Base-by-base conservation (phyloP, 1,140 invertebrate genomes). In the Bombus huntii region DNA sequence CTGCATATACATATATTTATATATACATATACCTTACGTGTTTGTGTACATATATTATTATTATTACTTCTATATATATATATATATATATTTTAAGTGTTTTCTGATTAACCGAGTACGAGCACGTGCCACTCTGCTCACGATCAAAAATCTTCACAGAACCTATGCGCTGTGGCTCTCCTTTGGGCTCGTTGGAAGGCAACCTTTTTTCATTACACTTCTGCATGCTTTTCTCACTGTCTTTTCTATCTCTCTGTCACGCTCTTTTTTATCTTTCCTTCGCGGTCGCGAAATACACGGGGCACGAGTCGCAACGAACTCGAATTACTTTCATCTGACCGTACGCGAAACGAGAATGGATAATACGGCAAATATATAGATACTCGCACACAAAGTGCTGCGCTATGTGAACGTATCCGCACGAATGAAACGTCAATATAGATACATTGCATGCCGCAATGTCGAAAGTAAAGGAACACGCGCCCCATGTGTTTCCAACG, bases 101-200 rank as follows among this genome's bases (percentile, higher is more conserved):
- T 90, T 75, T 57, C 88, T 72, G 75, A 88, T 90, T 81, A 90
- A 87, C 83, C 87, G 78, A 90, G 86, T 90, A 88, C 92, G 88
- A 92, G 93, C 93, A 93, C 92, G 92, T 91, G 89, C 92, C 88
- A 93, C 87, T 89, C 89, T 87, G 83, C 91, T 90, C 92, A 90
- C 93, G 84, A 93, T 82, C 86, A 83, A 82, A 53, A 62, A 90
- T 84, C 87, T 87, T 91, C 90, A 91, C 90, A 82, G 57, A 66
- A 90, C 75, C 85, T 89, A 89, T 91, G 89, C 89, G 89, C 89
- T 90, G 89, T 90, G 89, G 84, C 87, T 90, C 87, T 85, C 84
- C 86, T 90, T 90, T 91, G 87, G 89, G 89, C 89, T 90, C 90
- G 87, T 91, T 91, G 79, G 85, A 91, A 91, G 87, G 53, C 87